These are phyloP conservation scores for Helicoverpa zea DNA, from an alignment of 1,140 invertebrate genomes.

Conservation along the genomic window DNA sequence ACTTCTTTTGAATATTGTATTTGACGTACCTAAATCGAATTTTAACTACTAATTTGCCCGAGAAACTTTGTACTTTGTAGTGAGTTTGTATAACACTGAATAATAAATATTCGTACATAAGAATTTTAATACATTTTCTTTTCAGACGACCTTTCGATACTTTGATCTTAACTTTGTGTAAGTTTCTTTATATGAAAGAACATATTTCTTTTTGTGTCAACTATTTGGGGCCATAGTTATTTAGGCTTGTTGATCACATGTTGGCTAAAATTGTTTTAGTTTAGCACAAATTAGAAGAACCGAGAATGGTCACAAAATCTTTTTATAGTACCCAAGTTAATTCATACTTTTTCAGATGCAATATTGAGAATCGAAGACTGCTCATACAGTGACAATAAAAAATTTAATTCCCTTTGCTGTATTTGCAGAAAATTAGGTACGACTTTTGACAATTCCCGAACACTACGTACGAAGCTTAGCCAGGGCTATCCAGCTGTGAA, in stretches of 20 bases:
- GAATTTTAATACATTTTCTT: not conserved
- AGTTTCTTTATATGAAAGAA: conserved; percentile 8
- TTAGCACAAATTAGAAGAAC: no score
- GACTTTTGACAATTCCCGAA: not conserved
- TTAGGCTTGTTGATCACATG: no score
- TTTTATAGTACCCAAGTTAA: no score
- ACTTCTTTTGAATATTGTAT: conserved; percentile 15
- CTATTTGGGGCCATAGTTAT: not conserved
- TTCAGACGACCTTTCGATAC: conserved; percentile 12
- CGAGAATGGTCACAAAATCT: no score
- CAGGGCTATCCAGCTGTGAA: conserved; percentile 7
- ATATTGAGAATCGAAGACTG: no score
- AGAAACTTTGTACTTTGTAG: conserved; percentile 6
- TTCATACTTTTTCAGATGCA: no score
- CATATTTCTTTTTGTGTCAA: not conserved
- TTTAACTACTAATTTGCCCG: conserved; percentile 1
- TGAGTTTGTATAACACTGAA: conserved; percentile 8
- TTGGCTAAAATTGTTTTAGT: no score
- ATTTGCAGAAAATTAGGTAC: not conserved
- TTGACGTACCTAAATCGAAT: conserved; percentile 1
- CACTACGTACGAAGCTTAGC: not conserved
- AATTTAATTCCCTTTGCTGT: no score
- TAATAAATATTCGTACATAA: conserved; percentile 9
- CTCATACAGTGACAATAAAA: no score
- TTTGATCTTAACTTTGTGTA: conserved; percentile 4